Base-by-base conservation (phyloP, 2,888 invertebrate genomes). In the Artemia sp. region DNA sequence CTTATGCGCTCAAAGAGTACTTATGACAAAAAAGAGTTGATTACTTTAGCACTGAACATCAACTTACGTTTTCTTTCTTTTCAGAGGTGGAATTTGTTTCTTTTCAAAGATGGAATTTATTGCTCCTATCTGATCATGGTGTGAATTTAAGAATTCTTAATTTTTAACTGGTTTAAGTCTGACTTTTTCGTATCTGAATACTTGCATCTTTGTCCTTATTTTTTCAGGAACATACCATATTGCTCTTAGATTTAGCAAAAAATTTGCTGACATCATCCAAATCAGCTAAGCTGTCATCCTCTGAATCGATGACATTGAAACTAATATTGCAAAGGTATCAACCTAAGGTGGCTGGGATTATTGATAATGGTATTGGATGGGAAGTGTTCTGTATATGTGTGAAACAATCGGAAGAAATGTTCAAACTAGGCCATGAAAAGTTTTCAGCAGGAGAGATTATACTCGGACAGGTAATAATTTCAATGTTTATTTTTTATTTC, bases 151-250 rank as follows among this genome's bases (percentile, higher is more conserved):
- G 38, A 6, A 5, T 38, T 38, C 38, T 38, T 3, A 4, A 5
- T 38, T 38, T 38, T 38, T 38, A 38, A 38, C 38, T 38, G 3
- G 3, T 38, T 38, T 38, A 5, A 38, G 38, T 38, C 38, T 38
- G 38, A 38, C 38, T 38, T 38, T 38, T 38, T 38, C 2, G 38
- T 38, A 6, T 38, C 38, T 38, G 38, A 38, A 38, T 38, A 38
- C 38, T 38, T 38, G 38, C 38, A 38, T 38, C 38, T 38, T 38
- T 38, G 38, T 38, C 19, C 4, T 38, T 38, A 9, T 24, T 58
- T 11, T 58, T 58, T n/a, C 64, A 58, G 64, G 64, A 58, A 24
- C 11, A 58, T 58, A 58, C 64, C 64, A 24, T 58, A 24, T 24
- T 24, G 64, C 64, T 58, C 11, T 58, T 58, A 11, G 64, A 58